Conservation (phyloP, 1,140 invertebrate species). For the Lordiphosa clarofinis region DNA sequence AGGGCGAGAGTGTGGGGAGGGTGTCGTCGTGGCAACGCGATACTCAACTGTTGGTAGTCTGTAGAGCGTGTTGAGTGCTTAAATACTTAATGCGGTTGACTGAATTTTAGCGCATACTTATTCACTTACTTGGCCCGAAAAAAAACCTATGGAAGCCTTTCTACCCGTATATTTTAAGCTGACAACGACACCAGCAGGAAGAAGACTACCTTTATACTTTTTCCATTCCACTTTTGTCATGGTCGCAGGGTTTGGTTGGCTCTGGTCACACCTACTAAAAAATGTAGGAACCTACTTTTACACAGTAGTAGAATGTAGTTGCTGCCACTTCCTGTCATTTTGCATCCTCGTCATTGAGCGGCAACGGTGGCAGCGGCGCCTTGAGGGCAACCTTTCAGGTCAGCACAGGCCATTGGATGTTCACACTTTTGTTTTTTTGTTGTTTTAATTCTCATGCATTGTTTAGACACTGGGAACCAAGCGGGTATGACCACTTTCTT, state of each 20-base stretch:
- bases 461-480: not conserved
- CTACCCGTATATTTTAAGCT: constrained; percentile 28
- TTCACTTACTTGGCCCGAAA: constrained; percentile 57
- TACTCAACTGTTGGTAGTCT: constrained; percentile 39
- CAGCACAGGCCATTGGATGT: constrained; percentile 22
- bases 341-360: constrained; percentile 30
- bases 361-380: not conserved
- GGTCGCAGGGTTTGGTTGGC: constrained; percentile 28
- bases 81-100: constrained; percentile 76
- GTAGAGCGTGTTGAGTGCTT: constrained; percentile 65
- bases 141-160: constrained; percentile 1
- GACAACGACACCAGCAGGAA: constrained; percentile 36
- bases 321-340: constrained; percentile 43
- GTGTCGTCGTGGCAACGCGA: constrained; percentile 17
- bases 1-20: constrained; percentile 14
- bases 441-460: not conserved
- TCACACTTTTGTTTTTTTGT: constrained; percentile 44
- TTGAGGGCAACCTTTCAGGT: constrained; percentile 32
- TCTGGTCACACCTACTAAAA: constrained; percentile 35
- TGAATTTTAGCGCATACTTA: constrained; percentile 74
- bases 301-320: constrained; percentile 28
- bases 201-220: constrained; percentile 7
- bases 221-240: constrained; percentile 55
- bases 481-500: not conserved
- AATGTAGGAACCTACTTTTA: constrained; percentile 30